Conservation (phyloP, 2,113 vertebrate species). For the Sander lucioperca region DNA sequence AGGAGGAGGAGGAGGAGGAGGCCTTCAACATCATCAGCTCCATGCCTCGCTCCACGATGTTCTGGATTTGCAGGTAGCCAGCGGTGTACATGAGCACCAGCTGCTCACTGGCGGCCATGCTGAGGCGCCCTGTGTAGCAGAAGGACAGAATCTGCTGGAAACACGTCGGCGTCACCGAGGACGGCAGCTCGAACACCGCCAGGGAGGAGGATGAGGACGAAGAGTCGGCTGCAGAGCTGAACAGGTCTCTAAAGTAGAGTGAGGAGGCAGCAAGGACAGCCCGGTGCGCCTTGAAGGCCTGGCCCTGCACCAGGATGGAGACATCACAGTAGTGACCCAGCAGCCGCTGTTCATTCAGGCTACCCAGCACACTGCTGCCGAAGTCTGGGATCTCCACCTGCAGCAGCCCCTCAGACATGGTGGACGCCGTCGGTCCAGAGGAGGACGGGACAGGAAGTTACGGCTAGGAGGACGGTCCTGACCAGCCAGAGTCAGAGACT, state of each 20-base stretch:
- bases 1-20: conserved; percentile 78
- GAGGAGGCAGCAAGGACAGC: conserved; percentile 95
- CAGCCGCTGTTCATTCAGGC: conserved; percentile 94
- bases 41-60: conserved; percentile 96
- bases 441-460: conserved; percentile 5
- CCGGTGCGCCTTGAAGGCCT: conserved; percentile 96
- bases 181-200: conserved; percentile 93
- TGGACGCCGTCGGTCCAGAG: background rate
- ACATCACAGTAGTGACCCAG: conserved; percentile 97
- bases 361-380: conserved; percentile 94
- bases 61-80: conserved; percentile 98
- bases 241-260: conserved; percentile 96
- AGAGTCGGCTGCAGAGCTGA: conserved; percentile 86
- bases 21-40: conserved; percentile 98
- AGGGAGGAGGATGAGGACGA: conserved; percentile 76
- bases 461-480: background rate
- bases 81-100: conserved; percentile 99
- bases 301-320: conserved; percentile 96
- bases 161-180: conserved; percentile 92
- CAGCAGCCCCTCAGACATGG: conserved; percentile 73
- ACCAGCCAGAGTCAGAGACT: conserved; percentile 7
- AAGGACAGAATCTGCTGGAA: conserved; percentile 98
- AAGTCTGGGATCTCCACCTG: conserved; percentile 98
- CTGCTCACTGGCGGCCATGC: conserved; percentile 96
- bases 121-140: conserved; percentile 97